Evolutionary conservation across 2,797 vertebrate species (phyloP), one percentile per base, ranked within the genome.

Genomic region (Psittacula echo): DNA sequence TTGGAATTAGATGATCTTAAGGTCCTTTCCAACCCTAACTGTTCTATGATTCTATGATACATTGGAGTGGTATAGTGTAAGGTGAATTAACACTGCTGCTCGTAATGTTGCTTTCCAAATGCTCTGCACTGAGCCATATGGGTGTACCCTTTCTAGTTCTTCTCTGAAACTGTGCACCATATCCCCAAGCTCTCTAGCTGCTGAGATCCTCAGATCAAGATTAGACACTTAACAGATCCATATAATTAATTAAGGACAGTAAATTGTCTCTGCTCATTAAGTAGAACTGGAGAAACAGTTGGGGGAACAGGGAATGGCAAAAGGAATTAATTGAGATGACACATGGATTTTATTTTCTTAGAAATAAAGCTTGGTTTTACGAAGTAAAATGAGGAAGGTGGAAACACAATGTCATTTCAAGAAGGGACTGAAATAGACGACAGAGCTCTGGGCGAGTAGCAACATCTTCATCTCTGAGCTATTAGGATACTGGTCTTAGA

Each of bases 81-180:
- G 90, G 53, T 3, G 37, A 47, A 81, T 54, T 24, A 82, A 32
- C 7, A 12, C 29, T 72, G 50, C 45, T 90, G 37, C 16, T 75
- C 29, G 22, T 42, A 65, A 50, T 12, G 8, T 3, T 39, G 32
- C 39, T 76, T 61, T 76, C 74, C 83, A 85, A 86, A 71, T 48
- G n/a, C 27, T 51, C 54, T 51, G 47, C 30, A 30, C 10, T 0
- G 0, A 70, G 39, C 14, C n/a, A 9, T 26, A 10, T 44, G 8
- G 10, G 23, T 86, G 20, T 9, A 78, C 26, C 27, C 13, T 53
- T 74, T 84, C 56, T 44, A 66, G 29, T 10, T 74, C 61, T 91
- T 60, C 17, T 62, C 29, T 48, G 37, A 58, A 87, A 56, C 30
- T 39, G 29, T 30, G 32, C 32, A 22, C 26, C 15, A 2, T 16